phyloP scores from a whole-genome alignment of 2,797 vertebrate genomes.

The Schizothorax lantsangensis region DNA sequence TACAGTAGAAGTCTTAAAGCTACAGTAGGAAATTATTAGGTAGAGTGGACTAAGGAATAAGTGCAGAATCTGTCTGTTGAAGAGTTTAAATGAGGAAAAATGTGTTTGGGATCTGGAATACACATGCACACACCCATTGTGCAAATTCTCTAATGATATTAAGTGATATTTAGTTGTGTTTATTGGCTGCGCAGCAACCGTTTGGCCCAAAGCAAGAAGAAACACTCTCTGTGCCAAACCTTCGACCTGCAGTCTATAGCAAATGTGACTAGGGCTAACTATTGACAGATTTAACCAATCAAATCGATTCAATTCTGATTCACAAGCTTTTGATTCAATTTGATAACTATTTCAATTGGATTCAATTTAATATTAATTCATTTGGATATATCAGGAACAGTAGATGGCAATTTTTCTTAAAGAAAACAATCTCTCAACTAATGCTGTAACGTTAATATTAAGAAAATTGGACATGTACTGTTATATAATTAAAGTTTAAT shows the following conservation, averaged over 20 bases:
- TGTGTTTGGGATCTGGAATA: background rate
- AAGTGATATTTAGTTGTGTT: background rate
- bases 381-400: background rate
- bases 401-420: too few relatives aligned
- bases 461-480: too few relatives aligned
- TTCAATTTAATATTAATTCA: background rate
- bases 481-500: too few relatives aligned
- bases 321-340: background rate
- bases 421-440: background rate
- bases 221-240: background rate
- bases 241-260: background rate
- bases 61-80: background rate
- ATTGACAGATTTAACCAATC: background rate
- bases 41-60: background rate
- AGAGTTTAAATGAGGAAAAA: background rate
- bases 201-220: background rate
- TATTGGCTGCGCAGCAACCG: background rate
- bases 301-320: background rate
- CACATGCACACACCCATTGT: background rate
- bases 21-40: background rate
- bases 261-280: background rate
- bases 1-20: background rate
- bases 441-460: background rate
- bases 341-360: background rate
- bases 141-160: background rate